These are phyloP conservation scores for Sebastes nivosus DNA, from an alignment of 2,797 vertebrate species.

Conservation along the genomic window DNA sequence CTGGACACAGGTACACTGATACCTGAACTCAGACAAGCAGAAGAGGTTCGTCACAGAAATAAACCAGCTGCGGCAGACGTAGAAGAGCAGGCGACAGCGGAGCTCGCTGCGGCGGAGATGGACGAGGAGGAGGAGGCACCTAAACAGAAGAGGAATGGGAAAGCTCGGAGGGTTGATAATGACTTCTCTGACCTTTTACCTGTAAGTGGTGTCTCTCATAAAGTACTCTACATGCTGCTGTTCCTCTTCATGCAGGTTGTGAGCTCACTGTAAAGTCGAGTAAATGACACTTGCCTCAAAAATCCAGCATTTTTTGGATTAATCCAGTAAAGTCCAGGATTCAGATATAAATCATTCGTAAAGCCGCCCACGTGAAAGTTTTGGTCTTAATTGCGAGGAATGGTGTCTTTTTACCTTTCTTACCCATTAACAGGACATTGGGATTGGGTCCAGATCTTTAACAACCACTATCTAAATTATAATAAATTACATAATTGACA, in stretches of 20 bases:
- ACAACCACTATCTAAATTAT: no score
- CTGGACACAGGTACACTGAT: constrained; percentile 84
- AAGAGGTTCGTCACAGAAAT: constrained; percentile 69
- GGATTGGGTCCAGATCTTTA: no score
- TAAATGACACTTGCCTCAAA: no score
- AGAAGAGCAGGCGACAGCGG: constrained; percentile 38
- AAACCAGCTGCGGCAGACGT: constrained; percentile 35
- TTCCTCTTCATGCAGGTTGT: background rate
- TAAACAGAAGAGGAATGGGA: constrained; percentile 72
- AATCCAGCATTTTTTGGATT: background rate
- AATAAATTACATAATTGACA: background rate
- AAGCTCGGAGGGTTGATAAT: constrained; percentile 66
- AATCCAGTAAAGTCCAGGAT: background rate
- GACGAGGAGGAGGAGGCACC: constrained; percentile 81
- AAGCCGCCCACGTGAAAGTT: background rate
- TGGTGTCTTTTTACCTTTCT: background rate
- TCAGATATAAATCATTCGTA: background rate
- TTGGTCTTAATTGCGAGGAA: background rate
- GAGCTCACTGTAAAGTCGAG: fast-evolving
- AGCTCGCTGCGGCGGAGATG: constrained; percentile 45
- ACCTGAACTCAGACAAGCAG: constrained; percentile 84
- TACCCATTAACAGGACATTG: background rate
- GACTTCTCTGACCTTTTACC: constrained; percentile 92
- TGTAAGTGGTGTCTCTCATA: constrained; percentile 77
- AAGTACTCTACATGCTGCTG: background rate